phyloP scores from a whole-genome alignment of 2,797 vertebrate genomes.

The Pantherophis vulpinus region DNA sequence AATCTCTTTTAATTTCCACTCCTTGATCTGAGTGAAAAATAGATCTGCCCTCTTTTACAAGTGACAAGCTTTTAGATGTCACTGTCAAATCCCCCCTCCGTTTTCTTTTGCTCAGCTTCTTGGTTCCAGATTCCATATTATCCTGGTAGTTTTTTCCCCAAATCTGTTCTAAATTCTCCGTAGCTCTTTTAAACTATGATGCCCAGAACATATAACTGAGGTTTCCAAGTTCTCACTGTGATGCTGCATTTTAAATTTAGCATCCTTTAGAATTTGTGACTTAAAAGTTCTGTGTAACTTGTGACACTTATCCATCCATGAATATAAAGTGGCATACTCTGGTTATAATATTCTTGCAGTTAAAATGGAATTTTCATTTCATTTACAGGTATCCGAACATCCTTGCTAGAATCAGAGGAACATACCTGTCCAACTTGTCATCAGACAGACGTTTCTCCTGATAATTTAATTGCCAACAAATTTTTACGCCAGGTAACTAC shows the following conservation, averaged over 20 bases:
- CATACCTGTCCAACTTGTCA: slow-evolving; percentile 91
- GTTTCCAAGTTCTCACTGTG: neutral
- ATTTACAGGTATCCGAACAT: slow-evolving; percentile 86
- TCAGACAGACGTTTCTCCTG: slow-evolving; percentile 90
- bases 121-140: neutral
- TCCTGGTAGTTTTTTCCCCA: neutral
- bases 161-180: neutral
- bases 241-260: neutral
- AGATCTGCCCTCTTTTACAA: neutral
- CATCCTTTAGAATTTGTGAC: neutral
- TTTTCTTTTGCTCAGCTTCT: neutral
- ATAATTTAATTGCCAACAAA: slow-evolving; percentile 93
- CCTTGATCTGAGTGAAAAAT: neutral
- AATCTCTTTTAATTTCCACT: neutral
- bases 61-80: neutral
- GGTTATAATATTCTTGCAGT: neutral
- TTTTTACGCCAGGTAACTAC: slow-evolving; percentile 89
- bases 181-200: neutral
- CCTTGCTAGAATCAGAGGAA: slow-evolving; percentile 90
- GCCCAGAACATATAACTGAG: neutral
- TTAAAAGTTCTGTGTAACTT: neutral
- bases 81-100: neutral
- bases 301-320: neutral
- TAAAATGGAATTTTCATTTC: neutral
- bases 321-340: neutral